Evolutionary conservation across 2,113 vertebrate species (phyloP).

Genomic region (Brachypodius melanocephalos): DNA sequence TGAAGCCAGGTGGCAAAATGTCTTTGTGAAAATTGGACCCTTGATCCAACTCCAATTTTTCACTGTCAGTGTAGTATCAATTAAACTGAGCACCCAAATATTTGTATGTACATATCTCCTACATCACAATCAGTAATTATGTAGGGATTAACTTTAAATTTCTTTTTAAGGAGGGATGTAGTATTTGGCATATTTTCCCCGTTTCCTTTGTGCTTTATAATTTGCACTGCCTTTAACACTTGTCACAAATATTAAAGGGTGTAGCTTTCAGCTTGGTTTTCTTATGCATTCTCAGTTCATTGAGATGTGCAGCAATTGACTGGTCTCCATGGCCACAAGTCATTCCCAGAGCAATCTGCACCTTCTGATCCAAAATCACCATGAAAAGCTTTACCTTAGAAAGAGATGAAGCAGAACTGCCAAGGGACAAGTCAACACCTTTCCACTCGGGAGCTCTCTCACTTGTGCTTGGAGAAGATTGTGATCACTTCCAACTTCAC

Average conservation of each 20-base stretch:
- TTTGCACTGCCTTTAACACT: background rate
- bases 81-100: background rate
- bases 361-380: background rate
- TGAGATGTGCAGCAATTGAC: background rate
- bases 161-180: background rate
- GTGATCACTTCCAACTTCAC: background rate
- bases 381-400: background rate
- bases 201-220: background rate
- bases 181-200: background rate
- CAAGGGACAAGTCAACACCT: background rate
- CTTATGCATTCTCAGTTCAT: background rate
- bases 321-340: background rate
- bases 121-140: background rate
- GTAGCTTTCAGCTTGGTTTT: background rate
- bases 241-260: background rate
- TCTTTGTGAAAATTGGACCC: constrained; percentile 15
- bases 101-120: background rate
- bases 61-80: background rate
- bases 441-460: background rate
- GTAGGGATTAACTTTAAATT: background rate
- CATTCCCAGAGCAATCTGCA: background rate
- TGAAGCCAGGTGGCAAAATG: constrained; percentile 43
- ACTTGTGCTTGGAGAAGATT: background rate
- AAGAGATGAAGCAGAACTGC: background rate
- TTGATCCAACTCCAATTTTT: constrained; percentile 11